A percentile compares a stretch with the other conserved stretches of the same genome.
Evolutionary conservation across 2,888 invertebrate species (phyloP).

Genomic region (Tenthredo livida): DNA sequence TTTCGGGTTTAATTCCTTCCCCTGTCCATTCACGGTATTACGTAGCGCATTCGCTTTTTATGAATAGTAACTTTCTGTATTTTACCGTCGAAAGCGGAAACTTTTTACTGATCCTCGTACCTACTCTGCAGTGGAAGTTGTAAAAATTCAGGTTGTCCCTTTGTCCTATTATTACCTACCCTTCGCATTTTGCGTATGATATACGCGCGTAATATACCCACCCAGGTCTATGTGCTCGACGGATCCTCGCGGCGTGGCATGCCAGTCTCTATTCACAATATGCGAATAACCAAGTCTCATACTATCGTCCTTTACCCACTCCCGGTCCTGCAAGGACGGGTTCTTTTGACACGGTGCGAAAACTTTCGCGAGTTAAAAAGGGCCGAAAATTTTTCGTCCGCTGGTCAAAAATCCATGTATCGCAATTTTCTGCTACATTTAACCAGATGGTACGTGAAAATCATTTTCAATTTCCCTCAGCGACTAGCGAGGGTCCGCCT

Average conservation of each 20-base stretch:
- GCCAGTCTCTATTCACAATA: background rate
- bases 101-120: slow-evolving; percentile 57
- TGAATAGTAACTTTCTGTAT: slow-evolving; percentile 54
- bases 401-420: background rate
- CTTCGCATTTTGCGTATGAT: slow-evolving; percentile 25
- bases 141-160: slow-evolving; percentile 65
- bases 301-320: background rate
- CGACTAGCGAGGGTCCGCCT: background rate
- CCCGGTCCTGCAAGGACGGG: background rate
- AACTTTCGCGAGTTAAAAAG: background rate
- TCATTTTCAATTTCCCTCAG: slow-evolving; percentile 25
- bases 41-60: slow-evolving; percentile 50
- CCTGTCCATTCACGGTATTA: slow-evolving; percentile 52
- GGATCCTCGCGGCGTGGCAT: background rate
- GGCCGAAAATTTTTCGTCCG: background rate
- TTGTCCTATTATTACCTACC: slow-evolving; percentile 51
- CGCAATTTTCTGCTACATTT: background rate
- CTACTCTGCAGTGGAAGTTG: slow-evolving; percentile 56
- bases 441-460: background rate
- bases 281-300: background rate
- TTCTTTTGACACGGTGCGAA: background rate
- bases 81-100: slow-evolving; percentile 58
- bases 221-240: background rate
- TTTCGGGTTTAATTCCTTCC: slow-evolving; percentile 53
- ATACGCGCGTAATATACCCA: slow-evolving; percentile 17